Conservation (phyloP, 2,797 vertebrate genomes). For the Simalia tracyae region DNA sequence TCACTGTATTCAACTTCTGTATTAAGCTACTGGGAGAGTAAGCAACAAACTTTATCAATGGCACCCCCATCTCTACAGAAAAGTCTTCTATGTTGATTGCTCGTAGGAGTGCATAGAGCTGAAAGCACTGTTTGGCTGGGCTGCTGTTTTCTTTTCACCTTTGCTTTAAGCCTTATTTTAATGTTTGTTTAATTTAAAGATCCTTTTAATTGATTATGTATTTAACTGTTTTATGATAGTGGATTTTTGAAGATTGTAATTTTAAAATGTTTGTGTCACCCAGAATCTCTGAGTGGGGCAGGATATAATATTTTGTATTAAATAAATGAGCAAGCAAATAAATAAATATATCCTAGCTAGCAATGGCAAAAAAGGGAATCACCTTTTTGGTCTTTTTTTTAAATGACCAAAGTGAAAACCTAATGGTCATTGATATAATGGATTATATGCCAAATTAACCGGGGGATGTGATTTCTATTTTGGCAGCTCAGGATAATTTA, state of each 20-base stretch:
- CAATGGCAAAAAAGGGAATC: background rate
- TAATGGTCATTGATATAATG: background rate
- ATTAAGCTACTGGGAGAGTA: too few relatives aligned
- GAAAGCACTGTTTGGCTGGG: background rate
- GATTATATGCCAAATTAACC: background rate
- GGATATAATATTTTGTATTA: background rate
- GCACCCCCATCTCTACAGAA: background rate
- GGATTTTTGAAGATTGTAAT: background rate
- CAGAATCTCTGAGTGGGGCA: background rate
- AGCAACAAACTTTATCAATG: background rate
- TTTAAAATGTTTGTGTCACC: background rate
- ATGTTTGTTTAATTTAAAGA: background rate
- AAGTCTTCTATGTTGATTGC: too few relatives aligned
- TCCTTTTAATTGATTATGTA: background rate
- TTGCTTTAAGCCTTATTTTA: background rate
- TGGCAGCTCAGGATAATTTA: background rate
- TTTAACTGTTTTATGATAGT: background rate
- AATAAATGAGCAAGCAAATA: background rate
- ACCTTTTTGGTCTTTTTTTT: background rate
- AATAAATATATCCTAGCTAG: background rate
- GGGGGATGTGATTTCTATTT: background rate
- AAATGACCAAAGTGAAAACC: background rate
- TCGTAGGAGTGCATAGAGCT: background rate
- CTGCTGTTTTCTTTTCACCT: background rate
- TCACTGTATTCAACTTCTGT: background rate